Conservation (phyloP, 2,797 vertebrate species). For the Peromyscus aztecus region DNA sequence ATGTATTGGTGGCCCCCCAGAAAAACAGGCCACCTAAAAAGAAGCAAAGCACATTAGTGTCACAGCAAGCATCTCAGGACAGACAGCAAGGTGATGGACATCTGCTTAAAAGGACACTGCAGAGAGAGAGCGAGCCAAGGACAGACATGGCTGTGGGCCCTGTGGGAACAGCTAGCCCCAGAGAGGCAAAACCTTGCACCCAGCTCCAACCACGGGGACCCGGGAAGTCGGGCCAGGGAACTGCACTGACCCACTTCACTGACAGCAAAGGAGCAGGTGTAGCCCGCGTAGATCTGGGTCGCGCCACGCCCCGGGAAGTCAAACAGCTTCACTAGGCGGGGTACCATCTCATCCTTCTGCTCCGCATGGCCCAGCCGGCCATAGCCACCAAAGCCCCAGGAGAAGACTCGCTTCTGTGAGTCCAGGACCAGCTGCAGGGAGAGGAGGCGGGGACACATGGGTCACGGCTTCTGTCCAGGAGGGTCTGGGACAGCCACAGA, state of each 20-base stretch:
- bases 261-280: slow-evolving; percentile 96
- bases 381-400: slow-evolving; percentile 98
- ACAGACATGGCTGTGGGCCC: accelerated
- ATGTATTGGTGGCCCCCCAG: slow-evolving; percentile 98
- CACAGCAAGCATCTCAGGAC: neutral
- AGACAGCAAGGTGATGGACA: neutral
- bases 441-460: neutral
- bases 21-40: slow-evolving; percentile 95
- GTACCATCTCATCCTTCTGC: slow-evolving; percentile 98
- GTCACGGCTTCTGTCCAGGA: neutral
- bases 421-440: slow-evolving; percentile 93
- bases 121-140: accelerated
- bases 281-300: slow-evolving; percentile 93
- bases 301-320: slow-evolving; percentile 97
- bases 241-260: slow-evolving; percentile 93
- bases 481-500: neutral
- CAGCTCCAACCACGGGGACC: neutral
- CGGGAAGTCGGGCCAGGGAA: accelerated
- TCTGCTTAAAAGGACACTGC: neutral
- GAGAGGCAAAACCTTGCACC: accelerated
- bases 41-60: accelerated
- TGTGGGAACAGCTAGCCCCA: accelerated
- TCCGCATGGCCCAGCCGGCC: slow-evolving; percentile 97
- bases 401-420: slow-evolving; percentile 98
- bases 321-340: slow-evolving; percentile 96